Evolutionary conservation across 2,888 invertebrate genomes (phyloP), one percentile per base, ranked within the genome.

Genomic region (Parascotia fuliginaria): DNA sequence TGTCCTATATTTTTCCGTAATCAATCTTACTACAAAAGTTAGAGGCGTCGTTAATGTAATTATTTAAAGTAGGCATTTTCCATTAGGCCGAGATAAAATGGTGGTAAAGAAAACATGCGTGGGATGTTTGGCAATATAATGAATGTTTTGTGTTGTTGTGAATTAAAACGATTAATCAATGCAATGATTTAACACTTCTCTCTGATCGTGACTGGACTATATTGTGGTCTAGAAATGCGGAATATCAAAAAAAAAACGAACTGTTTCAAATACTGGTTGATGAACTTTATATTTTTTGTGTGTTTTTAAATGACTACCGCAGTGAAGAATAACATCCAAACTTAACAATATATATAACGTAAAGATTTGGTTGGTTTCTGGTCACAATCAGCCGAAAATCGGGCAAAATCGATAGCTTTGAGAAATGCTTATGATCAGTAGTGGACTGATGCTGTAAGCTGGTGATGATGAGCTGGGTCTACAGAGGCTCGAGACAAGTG

Each of bases 91-190:
- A n/a, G 16, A 16, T 24, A 44, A 42, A 45, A 34, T 44, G 14
- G 28, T 24, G 31, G 3, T 13, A 24, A 24, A 1, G 6, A 9
- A 38, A 11, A 16, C 45, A 33, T 22, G 28, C 43, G 44, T 47
- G 37, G 53, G 55, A 54, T 36, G 51, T 56, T 55, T 52, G 38
- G 41, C 15, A 24, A 27, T 43, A 53, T 63, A 58, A 68, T 68
- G 32, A 56, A 62, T 55, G 59, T 63, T 60, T 65, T 68, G 44
- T 46, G 65, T 52, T 65, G 49, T 38, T 39, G 38, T 28, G 54
- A 44, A 56, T 56, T 53, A 51, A 55, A 67, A 58, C 63, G 51
- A 72, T 70, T 72, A 70, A 70, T 70, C 70, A 67, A 52, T 22
- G 41, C 56, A 63, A 51, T 63, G 68, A 72, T 55, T 65, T 57